Conservation (phyloP, 2,797 vertebrate species). For the Falco rusticolus region DNA sequence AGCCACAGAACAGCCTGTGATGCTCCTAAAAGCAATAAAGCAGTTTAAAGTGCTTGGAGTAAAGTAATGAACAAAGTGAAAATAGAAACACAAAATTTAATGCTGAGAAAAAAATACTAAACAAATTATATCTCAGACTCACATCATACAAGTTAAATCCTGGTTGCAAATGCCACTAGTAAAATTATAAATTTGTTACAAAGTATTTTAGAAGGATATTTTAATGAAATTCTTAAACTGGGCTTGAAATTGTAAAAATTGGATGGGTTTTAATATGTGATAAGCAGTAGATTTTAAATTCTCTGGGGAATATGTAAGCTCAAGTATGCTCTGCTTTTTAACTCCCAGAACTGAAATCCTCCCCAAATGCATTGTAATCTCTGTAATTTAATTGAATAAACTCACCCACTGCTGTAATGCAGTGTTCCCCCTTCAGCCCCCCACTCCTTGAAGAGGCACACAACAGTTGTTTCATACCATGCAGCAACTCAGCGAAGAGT, state of each 20-base stretch:
- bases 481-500: background rate
- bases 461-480: accelerated
- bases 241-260: background rate
- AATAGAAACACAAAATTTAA: background rate
- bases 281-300: background rate
- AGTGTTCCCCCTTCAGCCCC: background rate
- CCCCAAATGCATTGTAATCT: background rate
- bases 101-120: background rate
- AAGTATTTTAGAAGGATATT: background rate
- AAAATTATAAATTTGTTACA: background rate
- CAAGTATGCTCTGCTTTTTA: background rate
- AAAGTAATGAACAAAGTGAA: background rate
- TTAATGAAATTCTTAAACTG: background rate
- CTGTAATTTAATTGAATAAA: background rate
- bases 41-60: background rate
- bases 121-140: background rate
- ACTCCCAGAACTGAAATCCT: background rate
- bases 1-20: background rate
- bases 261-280: background rate
- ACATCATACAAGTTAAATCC: background rate
- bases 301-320: background rate
- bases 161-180: background rate
- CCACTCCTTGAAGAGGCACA: accelerated
- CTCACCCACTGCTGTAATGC: background rate
- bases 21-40: background rate